Base-by-base conservation (phyloP, 2,888 invertebrate species). In the Autographa pulchrina region DNA sequence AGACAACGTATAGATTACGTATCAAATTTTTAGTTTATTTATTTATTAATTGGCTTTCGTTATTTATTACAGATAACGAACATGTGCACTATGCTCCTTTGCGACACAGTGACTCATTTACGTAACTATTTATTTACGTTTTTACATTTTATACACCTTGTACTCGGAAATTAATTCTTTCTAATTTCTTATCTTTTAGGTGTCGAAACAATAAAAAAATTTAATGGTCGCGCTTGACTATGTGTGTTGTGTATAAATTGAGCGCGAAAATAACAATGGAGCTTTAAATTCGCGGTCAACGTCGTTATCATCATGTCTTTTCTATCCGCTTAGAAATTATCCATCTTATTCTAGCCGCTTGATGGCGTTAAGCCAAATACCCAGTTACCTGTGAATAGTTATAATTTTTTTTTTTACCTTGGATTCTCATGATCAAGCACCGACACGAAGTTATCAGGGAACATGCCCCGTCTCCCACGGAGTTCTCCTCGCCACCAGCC, bases 401-500 rank as follows among this genome's bases (percentile, higher is more conserved):
- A n/a, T n/a, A n/a, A n/a, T n/a, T n/a, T n/a, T n/a, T n/a, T n/a
- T n/a, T n/a, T n/a, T 88, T 69, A 96, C 96, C 96, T 96, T 74
- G 92, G 75, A 90, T 89, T 88, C 79, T 86, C 86, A 60, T 92
- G 90, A 72, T 95, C 95, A 68, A 97, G 89, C 79, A 98, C 94
- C 83, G 97, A 97, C 25, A 99, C 99, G 96, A 98, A 99, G 93
- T 98, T 99, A 91, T 99, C 99, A 4, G 99, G 99, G 94, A 99
- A 99, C 97, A 99, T 97, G 86, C 99, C 99, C 75, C 97, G 97
- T 87, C 97, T 97, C 72, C 98, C 98, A 72, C 96, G 96, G 68
- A 99, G 94, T 73, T 97, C 97, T n/a, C 99, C 99, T 91, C 98
- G 97, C 98, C 98, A 98, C 99, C 99, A 99, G 74, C 99, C 99